phyloP scores from a whole-genome alignment of 2,797 vertebrate species.

The Acrossocheilus fasciatus region DNA sequence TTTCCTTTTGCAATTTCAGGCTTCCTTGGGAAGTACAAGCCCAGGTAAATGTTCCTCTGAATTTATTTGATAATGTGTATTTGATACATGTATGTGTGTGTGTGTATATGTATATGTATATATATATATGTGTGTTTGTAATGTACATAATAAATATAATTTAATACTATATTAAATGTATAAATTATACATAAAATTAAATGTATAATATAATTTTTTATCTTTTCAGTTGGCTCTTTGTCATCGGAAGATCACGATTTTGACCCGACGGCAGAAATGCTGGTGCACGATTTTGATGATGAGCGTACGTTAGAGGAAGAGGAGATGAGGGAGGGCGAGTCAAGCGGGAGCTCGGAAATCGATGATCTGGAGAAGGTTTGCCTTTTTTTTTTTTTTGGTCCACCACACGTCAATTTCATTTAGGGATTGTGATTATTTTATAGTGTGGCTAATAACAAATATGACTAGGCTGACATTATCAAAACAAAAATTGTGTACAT shows the following conservation, averaged over 20 bases:
- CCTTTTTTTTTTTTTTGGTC: background rate
- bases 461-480: background rate
- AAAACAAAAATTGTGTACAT: background rate
- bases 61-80: background rate
- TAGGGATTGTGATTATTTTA: background rate
- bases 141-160: background rate
- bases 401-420: background rate
- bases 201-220: no score
- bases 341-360: conserved; percentile 86
- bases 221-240: conserved; percentile 83
- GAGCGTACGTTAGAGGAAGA: conserved; percentile 90
- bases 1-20: conserved; percentile 53
- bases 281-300: conserved; percentile 90
- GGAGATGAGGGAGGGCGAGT: conserved; percentile 89
- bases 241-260: conserved; percentile 91
- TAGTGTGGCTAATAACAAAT: background rate
- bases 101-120: no score
- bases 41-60: conserved; percentile 61
- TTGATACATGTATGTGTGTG: no score
- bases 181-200: background rate
- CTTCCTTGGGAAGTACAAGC: conserved; percentile 72
- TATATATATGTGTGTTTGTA: background rate
- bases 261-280: conserved; percentile 89
- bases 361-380: conserved; percentile 80
- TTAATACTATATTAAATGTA: background rate